Evolutionary conservation across 2,888 invertebrate genomes (phyloP).

Genomic region (Uloborus plumipes): DNA sequence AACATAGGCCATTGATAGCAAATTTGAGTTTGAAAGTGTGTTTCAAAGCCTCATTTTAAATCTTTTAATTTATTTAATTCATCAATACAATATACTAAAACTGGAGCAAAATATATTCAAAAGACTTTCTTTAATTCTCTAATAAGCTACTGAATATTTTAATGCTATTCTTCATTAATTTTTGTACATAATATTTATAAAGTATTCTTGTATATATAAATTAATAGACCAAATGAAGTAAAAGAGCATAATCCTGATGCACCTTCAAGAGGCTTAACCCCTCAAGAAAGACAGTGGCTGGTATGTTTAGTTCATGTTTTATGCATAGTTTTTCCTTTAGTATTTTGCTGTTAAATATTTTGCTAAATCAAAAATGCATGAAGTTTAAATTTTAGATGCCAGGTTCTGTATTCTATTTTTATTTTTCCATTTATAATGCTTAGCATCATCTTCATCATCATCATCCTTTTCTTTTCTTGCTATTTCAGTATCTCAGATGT

Average conservation of each 20-base stretch:
- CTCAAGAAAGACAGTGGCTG: conserved; percentile 51
- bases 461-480: too few relatives aligned
- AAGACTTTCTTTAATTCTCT: too few relatives aligned
- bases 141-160: too few relatives aligned
- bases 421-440: too few relatives aligned
- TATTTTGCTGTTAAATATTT: neutral
- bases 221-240: conserved; percentile 23
- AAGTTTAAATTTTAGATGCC: neutral
- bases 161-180: too few relatives aligned
- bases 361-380: neutral
- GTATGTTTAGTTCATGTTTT: conserved; percentile 10
- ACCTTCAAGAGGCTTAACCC: conserved; percentile 27
- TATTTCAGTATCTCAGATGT: neutral
- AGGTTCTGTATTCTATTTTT: neutral
- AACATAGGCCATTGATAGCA: too few relatives aligned
- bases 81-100: too few relatives aligned
- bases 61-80: too few relatives aligned
- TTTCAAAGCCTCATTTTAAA: too few relatives aligned
- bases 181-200: neutral
- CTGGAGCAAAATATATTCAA: too few relatives aligned
- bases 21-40: too few relatives aligned
- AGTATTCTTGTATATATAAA: neutral
- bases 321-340: neutral
- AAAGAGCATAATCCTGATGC: neutral
- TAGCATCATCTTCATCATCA: too few relatives aligned